Conservation (phyloP, 2,113 vertebrate species). For the Trachemys scripta region DNA sequence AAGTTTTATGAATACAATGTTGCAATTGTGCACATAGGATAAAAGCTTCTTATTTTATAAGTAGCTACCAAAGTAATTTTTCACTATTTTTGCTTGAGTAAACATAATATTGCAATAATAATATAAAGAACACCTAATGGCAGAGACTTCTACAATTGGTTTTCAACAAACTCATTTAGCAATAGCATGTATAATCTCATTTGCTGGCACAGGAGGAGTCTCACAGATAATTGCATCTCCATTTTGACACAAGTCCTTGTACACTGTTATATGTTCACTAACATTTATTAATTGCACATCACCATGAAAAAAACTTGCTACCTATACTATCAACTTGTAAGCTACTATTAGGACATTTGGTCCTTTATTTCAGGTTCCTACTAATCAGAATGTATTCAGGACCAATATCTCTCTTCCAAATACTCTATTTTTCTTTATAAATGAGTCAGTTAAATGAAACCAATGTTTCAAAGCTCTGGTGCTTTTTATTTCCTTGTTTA, state of each 20-base stretch:
- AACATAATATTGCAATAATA: conserved; percentile 21
- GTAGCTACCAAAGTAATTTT: conserved; percentile 24
- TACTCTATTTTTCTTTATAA: conserved; percentile 67
- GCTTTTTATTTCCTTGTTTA: conserved; percentile 79
- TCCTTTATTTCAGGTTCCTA: conserved; percentile 21
- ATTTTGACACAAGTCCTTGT: conserved; percentile 38
- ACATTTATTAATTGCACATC: conserved; percentile 62
- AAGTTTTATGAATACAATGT: not conserved
- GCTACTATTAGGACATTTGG: conserved; percentile 1
- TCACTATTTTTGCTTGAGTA: conserved; percentile 17
- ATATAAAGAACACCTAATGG: conserved; percentile 1
- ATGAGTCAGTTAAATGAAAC: conserved; percentile 70
- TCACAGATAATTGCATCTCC: conserved; percentile 43
- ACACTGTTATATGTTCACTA: not conserved
- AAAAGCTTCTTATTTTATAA: not conserved
- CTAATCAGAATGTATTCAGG: conserved; percentile 3
- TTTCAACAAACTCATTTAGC: conserved; percentile 59
- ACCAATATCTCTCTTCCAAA: conserved; percentile 36
- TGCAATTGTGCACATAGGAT: conserved; percentile 18
- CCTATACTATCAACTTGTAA: conserved; percentile 54
- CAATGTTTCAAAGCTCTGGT: conserved; percentile 62
- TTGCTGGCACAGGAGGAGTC: conserved; percentile 52
- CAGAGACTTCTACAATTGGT: conserved; percentile 44
- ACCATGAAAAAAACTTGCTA: conserved; percentile 60
- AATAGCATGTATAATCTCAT: conserved; percentile 39